These are phyloP conservation scores for Tachina lurida DNA, from an alignment of 2,888 invertebrate genomes.

Conservation along the genomic window DNA sequence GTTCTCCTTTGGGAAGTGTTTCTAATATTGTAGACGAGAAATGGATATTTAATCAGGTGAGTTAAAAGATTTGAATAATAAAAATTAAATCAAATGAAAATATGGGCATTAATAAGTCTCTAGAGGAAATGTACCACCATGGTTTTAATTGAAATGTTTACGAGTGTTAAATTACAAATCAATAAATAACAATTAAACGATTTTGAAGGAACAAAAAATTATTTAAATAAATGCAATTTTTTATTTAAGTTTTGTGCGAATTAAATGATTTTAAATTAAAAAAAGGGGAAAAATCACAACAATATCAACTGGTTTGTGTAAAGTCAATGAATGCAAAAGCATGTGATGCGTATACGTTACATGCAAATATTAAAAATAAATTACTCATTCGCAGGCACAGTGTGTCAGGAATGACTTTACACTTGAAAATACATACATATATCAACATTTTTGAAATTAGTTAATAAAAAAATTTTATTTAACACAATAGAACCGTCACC, in stretches of 20 bases:
- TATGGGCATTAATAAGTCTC: slow-evolving; percentile 46
- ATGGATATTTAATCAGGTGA: slow-evolving; percentile 82
- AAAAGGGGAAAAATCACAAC: slow-evolving; percentile 5
- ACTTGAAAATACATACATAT: too few relatives aligned
- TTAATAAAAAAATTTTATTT: too few relatives aligned
- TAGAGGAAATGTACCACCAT: slow-evolving; percentile 1
- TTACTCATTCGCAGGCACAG: slow-evolving; percentile 18
- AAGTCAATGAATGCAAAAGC: slow-evolving; percentile 6
- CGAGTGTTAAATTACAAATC: slow-evolving; percentile 3
- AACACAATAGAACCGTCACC: too few relatives aligned
- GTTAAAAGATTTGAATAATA: slow-evolving; percentile 64
- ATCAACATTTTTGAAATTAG: too few relatives aligned
- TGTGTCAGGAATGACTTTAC: not conserved
- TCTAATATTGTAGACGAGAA: slow-evolving; percentile 80
- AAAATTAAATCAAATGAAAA: slow-evolving; percentile 49
- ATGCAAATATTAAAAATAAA: not conserved
- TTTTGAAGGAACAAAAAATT: not conserved
- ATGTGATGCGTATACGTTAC: slow-evolving; percentile 25
- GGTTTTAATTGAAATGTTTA: slow-evolving; percentile 38
- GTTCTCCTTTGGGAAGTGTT: slow-evolving; percentile 65
- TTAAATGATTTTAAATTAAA: slow-evolving; percentile 8
- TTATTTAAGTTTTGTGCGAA: slow-evolving; percentile 19
- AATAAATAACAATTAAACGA: slow-evolving; percentile 3
- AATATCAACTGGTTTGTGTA: slow-evolving; percentile 28
- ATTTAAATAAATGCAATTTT: not conserved